These are phyloP conservation scores for Mungos mungo DNA, from an alignment of 2,113 vertebrate genomes.

Conservation along the genomic window DNA sequence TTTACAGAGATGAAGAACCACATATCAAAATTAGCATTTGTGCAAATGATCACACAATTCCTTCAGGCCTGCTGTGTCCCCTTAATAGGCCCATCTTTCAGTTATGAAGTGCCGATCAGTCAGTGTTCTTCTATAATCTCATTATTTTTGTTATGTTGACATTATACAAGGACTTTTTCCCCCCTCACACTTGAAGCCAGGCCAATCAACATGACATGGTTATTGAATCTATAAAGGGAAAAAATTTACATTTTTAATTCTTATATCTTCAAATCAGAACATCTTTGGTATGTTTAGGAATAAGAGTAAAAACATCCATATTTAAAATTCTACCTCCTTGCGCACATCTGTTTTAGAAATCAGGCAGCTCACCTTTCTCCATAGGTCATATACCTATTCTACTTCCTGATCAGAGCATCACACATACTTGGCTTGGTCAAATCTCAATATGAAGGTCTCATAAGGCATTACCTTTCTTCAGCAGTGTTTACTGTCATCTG, in stretches of 20 bases:
- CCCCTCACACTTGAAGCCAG: neutral
- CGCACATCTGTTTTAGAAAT: neutral
- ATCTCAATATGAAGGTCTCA: neutral
- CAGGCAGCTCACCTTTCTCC: neutral
- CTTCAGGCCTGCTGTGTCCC: conserved; percentile 82
- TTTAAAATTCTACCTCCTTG: neutral
- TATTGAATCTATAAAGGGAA: neutral
- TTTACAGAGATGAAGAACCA: conserved; percentile 80
- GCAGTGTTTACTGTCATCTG: neutral
- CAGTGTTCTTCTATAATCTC: conserved; percentile 76
- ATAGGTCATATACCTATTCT: neutral
- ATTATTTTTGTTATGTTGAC: conserved; percentile 76
- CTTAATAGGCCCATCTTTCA: conserved; percentile 85
- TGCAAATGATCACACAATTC: conserved; percentile 83
- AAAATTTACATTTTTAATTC: neutral
- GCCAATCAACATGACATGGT: neutral
- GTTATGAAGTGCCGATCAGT: conserved; percentile 82
- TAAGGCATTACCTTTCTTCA: neutral
- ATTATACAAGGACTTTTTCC: neutral
- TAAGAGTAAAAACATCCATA: neutral
- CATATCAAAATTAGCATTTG: conserved; percentile 85
- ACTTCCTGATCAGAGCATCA: neutral
- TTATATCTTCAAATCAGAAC: neutral
- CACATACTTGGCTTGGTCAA: neutral
- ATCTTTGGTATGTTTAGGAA: neutral